Evolutionary conservation across 1,140 invertebrate genomes (phyloP), one percentile per base, ranked within the genome.

Genomic region (Hycleus cichorii): DNA sequence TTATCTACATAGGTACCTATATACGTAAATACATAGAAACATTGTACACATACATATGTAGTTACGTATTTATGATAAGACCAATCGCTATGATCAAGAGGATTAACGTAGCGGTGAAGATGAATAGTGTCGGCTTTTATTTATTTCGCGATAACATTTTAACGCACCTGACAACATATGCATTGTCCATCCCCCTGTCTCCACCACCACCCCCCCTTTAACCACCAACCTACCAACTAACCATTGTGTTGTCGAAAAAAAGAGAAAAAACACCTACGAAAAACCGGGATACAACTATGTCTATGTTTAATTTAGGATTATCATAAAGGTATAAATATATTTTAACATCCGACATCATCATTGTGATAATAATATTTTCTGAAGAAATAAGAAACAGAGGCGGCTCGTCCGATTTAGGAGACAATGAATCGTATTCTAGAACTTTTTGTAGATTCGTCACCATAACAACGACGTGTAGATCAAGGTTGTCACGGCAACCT

Each of bases 91-190:
- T 32, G 51, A 53, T 53, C 51, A 53, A 53, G 38, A 26, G 58
- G 50, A 59, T 59, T 59, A 59, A 42, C 58, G 18, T 27, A 26
- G 45, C 58, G 58, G 58, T 51, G 58, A 59, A 32, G 49, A 59
- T 59, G 50, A 59, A 43, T 53, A 51, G 57, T 53, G 44, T 44
- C 58, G 58, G 58, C 58, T 49, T 53, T 32, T 32, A 49, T 59
- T 59, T 59, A 49, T 47, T 46, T 32, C 11, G 47, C 47, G 58
- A 59, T 59, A 59, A 59, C 45, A 51, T 53, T 25, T 46, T 32
- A 39, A 45, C 58, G 58, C 58, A 59, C 58, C 58, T 59, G 58
- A 59, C 58, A 59, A 59, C 50, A 47, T 53, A 43, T 48, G 49
- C 40, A 51, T 59, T 50, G 47, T 44, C 49, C 39, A 43, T 18